phyloP scores from a whole-genome alignment of 2,113 vertebrate genomes.

The Perca flavescens region DNA sequence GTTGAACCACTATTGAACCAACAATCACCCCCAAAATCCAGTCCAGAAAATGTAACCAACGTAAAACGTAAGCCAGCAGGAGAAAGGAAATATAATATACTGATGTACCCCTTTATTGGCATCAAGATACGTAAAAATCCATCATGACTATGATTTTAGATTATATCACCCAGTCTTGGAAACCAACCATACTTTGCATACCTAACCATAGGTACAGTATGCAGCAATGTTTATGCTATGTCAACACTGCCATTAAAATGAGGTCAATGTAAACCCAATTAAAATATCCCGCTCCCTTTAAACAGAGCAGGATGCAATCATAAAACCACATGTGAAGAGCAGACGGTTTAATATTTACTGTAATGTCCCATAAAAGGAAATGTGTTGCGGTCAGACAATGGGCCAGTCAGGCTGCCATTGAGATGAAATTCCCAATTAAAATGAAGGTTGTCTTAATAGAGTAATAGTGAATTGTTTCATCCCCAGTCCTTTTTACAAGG shows the following conservation, averaged over 20 bases:
- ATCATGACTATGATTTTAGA: not conserved
- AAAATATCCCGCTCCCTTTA: not conserved
- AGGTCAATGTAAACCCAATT: not conserved
- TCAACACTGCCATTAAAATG: not conserved
- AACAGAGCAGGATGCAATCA: not conserved
- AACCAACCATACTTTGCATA: not conserved
- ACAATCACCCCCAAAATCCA: too few relatives aligned
- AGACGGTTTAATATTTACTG: not conserved
- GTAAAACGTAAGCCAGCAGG: too few relatives aligned
- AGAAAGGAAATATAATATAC: not conserved
- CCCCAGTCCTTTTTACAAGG: not conserved
- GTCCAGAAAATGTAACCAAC: too few relatives aligned
- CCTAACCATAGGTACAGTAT: not conserved
- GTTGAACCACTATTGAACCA: too few relatives aligned
- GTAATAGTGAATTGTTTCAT: not conserved
- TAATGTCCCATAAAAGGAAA: not conserved
- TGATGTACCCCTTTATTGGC: not conserved
- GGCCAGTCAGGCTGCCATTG: not conserved
- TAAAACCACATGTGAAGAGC: not conserved
- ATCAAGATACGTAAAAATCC: not conserved
- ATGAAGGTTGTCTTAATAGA: not conserved
- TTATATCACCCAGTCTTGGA: not conserved
- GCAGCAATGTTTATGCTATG: not conserved
- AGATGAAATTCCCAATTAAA: not conserved
- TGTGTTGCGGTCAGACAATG: not conserved